Percentiles rank a stretch among this genome's conserved stretches.
These are phyloP conservation scores for Cantharis rufa DNA, from an alignment of 2,888 invertebrate species.

Conservation along the genomic window DNA sequence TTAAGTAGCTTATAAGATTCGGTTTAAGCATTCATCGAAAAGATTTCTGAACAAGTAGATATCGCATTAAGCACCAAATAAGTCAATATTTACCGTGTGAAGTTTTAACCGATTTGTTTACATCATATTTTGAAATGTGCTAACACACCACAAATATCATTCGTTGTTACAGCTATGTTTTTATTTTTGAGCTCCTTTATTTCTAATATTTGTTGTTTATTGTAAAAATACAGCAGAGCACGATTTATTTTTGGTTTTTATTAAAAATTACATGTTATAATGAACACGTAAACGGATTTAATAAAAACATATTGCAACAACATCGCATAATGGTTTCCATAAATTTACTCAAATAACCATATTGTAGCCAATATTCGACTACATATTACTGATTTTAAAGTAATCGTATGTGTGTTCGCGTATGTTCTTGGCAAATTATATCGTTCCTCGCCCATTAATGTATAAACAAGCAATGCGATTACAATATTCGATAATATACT, in stretches of 20 bases:
- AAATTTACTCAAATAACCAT: neutral
- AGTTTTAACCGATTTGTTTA: neutral
- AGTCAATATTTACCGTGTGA: neutral
- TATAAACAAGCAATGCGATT: neutral
- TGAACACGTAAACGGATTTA: neutral
- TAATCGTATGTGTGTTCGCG: neutral
- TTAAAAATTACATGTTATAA: neutral
- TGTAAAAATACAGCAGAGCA: neutral
- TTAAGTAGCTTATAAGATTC: neutral
- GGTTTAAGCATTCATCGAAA: neutral
- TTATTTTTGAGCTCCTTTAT: no score
- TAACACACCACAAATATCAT: neutral
- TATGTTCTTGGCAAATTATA: neutral
- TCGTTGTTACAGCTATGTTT: no score
- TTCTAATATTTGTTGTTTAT: neutral
- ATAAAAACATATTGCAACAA: neutral
- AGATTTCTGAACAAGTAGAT: no score
- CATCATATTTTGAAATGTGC: neutral
- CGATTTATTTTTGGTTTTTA: neutral
- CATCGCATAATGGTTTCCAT: neutral
- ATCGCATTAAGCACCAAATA: neutral
- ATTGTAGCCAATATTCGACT: neutral
- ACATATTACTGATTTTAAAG: neutral
- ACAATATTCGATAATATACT: constrained; percentile 7
- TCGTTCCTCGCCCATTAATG: neutral